Conservation (phyloP, 2,888 invertebrate species). For the Cheilosia grossa region DNA sequence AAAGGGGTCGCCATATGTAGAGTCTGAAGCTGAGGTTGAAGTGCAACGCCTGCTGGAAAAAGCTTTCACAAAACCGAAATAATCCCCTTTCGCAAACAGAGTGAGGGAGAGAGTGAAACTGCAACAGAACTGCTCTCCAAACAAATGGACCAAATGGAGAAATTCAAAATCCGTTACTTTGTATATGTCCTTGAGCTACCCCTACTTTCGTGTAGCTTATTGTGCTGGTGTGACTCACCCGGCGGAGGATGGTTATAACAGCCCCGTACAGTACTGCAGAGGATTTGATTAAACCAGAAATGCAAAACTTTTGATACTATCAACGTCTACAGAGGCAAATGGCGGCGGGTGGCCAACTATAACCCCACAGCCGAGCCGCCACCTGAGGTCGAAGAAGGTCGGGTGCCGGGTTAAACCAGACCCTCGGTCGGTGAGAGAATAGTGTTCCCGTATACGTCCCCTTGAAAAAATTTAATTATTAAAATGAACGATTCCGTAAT, state of each 20-base stretch:
- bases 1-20: conserved; percentile 21
- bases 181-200: conserved; percentile 45
- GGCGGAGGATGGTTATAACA: conserved; percentile 21
- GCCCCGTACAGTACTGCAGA: conserved; percentile 53
- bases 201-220: conserved; percentile 17
- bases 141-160: conserved; percentile 60
- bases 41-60: conserved; percentile 32
- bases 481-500: conserved; percentile 75
- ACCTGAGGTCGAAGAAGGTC: conserved; percentile 37
- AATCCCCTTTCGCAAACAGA: not conserved
- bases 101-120: not conserved
- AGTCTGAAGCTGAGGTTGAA: not conserved
- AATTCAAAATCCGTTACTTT: conserved; percentile 28
- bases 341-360: conserved; percentile 4
- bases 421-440: conserved; percentile 23
- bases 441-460: conserved; percentile 60
- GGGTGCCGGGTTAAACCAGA: conserved; percentile 10
- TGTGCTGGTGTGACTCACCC: conserved; percentile 44
- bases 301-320: conserved; percentile 68
- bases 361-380: conserved; percentile 2
- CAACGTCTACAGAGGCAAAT: conserved; percentile 45
- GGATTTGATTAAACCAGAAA: conserved; percentile 75
- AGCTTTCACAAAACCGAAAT: conserved; percentile 21
- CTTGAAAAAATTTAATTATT: conserved; percentile 74
- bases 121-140: not conserved